Percentiles rank a stretch among this genome's conserved stretches.
Conservation (phyloP, 2,797 vertebrate genomes). For the Sebastiscus tertius region DNA sequence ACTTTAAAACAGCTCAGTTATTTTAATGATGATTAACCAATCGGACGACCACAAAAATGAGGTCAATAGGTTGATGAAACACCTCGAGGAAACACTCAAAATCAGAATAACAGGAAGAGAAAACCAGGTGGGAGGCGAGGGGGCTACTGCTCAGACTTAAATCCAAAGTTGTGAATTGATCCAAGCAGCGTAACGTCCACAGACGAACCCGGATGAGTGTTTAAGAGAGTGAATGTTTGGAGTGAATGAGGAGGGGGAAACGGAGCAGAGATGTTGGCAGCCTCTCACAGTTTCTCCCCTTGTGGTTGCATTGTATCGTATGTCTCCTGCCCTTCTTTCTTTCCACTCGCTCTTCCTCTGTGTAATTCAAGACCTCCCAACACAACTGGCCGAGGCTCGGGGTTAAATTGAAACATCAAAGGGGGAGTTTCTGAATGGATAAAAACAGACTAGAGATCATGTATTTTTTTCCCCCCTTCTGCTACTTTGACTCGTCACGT, state of each 20-base stretch:
- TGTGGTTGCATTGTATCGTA: constrained; percentile 51
- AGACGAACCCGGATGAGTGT: constrained; percentile 24
- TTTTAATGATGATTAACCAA: too few species aligned
- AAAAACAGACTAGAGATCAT: constrained; percentile 46
- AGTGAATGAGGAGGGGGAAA: not conserved
- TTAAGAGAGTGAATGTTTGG: constrained; percentile 12
- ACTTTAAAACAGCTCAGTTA: too few species aligned
- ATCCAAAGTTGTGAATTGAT: constrained; percentile 47
- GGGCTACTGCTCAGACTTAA: not conserved
- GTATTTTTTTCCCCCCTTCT: constrained; percentile 8
- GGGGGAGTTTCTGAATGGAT: constrained; percentile 34
- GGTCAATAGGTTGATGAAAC: too few species aligned
- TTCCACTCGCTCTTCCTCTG: constrained; percentile 67
- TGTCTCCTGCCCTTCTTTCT: constrained; percentile 62
- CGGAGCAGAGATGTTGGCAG: constrained; percentile 39
- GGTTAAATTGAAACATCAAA: constrained; percentile 55
- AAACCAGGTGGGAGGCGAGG: not conserved
- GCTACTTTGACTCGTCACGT: constrained; percentile 41
- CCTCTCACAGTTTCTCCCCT: constrained; percentile 31
- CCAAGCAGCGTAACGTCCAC: constrained; percentile 33
- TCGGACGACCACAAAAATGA: too few species aligned
- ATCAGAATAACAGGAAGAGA: not conserved
- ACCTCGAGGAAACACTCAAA: too few species aligned
- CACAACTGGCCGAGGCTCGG: constrained; percentile 33
- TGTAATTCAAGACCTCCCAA: constrained; percentile 67